A percentile compares a stretch with the other conserved stretches of the same genome.
Evolutionary conservation across 2,113 vertebrate genomes (phyloP).

Genomic region (Thermophis baileyi): DNA sequence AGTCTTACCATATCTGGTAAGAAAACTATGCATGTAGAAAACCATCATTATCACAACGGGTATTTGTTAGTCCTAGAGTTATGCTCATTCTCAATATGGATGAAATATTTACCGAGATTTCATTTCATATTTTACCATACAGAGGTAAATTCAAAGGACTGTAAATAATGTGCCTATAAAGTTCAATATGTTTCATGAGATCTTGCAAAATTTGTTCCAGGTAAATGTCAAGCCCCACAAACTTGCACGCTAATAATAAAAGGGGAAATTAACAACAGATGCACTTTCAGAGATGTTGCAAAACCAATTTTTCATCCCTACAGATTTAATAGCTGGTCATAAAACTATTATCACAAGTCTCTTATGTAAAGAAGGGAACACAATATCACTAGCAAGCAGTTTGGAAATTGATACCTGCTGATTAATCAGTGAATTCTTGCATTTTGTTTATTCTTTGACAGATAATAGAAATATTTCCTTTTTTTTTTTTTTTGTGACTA

Average conservation of each 20-base stretch:
- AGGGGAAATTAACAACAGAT: neutral
- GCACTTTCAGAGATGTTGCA: neutral
- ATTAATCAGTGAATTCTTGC: neutral
- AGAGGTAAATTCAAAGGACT: neutral
- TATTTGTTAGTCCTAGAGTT: neutral
- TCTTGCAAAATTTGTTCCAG: neutral
- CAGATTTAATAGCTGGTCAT: neutral
- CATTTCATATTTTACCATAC: neutral
- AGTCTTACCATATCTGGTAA: neutral
- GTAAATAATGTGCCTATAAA: neutral
- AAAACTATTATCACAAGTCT: neutral
- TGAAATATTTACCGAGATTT: neutral
- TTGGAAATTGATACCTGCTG: neutral
- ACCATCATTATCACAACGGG: neutral
- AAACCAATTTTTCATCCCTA: constrained; percentile 11
- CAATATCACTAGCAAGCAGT: constrained; percentile 3
- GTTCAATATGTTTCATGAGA: neutral
- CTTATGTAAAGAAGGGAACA: neutral
- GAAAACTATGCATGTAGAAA: neutral
- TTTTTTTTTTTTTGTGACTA: neutral
- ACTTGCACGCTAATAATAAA: neutral
- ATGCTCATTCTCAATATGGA: neutral
- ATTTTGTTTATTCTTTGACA: neutral
- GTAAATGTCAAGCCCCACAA: neutral
- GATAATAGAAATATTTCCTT: constrained; percentile 1